These are phyloP conservation scores for Holocentrus rufus DNA, from an alignment of 2,797 vertebrate genomes.

Conservation along the genomic window DNA sequence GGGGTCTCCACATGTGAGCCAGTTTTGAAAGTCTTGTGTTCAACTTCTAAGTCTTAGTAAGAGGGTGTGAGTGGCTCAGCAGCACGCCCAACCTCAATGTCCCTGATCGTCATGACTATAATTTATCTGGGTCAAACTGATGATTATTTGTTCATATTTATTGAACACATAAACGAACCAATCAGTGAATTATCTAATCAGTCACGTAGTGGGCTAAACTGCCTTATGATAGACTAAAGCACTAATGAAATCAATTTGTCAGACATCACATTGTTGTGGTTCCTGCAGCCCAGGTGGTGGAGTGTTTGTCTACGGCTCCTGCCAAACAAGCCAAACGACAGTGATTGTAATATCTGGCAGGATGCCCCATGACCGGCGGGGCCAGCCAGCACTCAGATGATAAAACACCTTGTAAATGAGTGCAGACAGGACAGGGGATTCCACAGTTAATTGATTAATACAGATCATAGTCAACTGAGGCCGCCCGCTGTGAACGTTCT, in stretches of 20 bases:
- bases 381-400: slow-evolving; percentile 40
- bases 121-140: too few relatives aligned
- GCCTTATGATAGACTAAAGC: neutral
- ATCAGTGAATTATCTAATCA: too few relatives aligned
- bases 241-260: neutral
- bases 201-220: too few relatives aligned
- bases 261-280: neutral
- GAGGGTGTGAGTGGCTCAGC: too few relatives aligned
- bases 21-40: too few relatives aligned
- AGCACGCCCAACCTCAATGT: too few relatives aligned
- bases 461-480: slow-evolving; percentile 15
- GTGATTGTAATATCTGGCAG: slow-evolving; percentile 41
- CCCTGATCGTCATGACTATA: too few relatives aligned
- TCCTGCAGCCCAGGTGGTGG: slow-evolving; percentile 13
- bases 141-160: too few relatives aligned
- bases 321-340: slow-evolving; percentile 36
- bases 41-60: too few relatives aligned
- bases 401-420: slow-evolving; percentile 51
- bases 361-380: slow-evolving; percentile 34
- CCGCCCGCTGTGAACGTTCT: slow-evolving; percentile 9
- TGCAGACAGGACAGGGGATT: slow-evolving; percentile 35
- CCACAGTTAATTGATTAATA: slow-evolving; percentile 43
- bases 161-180: too few relatives aligned
- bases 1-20: too few relatives aligned
- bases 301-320: slow-evolving; percentile 34